Percentiles rank a stretch among this genome's conserved stretches.
These are phyloP conservation scores for Branchinecta lynchi DNA, from an alignment of 1,140 invertebrate species.

Conservation along the genomic window DNA sequence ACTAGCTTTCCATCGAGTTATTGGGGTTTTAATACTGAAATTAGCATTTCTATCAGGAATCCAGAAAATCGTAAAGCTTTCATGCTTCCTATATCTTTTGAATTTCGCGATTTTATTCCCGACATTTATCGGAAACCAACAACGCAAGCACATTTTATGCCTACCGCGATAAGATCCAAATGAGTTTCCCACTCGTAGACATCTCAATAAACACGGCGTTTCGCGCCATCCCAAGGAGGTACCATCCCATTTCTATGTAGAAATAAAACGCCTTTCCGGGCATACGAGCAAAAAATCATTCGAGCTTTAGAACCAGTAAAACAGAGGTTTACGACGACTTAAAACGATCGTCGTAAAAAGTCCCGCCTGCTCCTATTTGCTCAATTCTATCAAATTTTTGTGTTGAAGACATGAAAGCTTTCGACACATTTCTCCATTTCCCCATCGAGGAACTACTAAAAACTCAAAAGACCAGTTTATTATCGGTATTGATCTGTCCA, in stretches of 20 bases:
- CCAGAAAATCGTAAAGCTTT: neutral
- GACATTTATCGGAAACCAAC: too few species aligned
- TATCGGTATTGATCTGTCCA: constrained; percentile 3
- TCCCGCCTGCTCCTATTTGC: constrained; percentile 2
- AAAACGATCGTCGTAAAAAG: constrained; percentile 1
- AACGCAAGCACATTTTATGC: too few species aligned
- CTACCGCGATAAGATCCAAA: neutral
- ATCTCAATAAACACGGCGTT: constrained; percentile 6
- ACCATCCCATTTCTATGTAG: neutral
- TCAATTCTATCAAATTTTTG: neutral
- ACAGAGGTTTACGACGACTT: constrained; percentile 9
- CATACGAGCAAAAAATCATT: neutral
- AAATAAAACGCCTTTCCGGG: neutral
- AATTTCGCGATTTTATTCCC: constrained; percentile 6
- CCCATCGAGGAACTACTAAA: constrained; percentile 4
- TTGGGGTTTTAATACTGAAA: neutral
- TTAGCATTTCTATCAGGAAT: constrained; percentile 10
- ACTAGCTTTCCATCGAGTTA: neutral
- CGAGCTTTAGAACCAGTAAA: neutral
- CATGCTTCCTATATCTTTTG: constrained; percentile 1
- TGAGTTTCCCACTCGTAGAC: neutral
- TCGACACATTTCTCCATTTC: constrained; percentile 6
- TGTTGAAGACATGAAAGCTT: neutral
- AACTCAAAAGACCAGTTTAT: constrained; percentile 9
- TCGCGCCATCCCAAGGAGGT: too few species aligned